Evolutionary conservation across 2,888 invertebrate genomes (phyloP).

Genomic region (Caenorhabditis wallacei): DNA sequence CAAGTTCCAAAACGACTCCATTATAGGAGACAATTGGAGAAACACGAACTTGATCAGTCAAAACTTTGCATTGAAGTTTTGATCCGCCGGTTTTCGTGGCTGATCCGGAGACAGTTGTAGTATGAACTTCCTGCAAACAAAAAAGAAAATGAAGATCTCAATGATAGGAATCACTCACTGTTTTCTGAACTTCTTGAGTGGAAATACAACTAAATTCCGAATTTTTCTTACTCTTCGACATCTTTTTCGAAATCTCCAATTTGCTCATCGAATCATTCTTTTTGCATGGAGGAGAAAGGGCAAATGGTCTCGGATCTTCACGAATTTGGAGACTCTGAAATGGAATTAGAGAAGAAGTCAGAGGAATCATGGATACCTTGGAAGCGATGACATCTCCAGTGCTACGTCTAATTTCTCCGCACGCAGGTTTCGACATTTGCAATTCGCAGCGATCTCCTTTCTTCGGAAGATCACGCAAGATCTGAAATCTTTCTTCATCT

Average conservation of each 20-base stretch:
- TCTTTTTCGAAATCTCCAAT: not conserved
- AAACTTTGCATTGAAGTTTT: constrained; percentile 35
- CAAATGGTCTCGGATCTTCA: constrained; percentile 39
- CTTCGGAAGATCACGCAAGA: constrained; percentile 42
- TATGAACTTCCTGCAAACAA: constrained; percentile 26
- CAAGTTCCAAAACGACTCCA: constrained; percentile 61
- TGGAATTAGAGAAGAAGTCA: not conserved
- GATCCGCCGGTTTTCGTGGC: not conserved
- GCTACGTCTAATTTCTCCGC: constrained; percentile 21
- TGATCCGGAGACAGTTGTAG: not conserved
- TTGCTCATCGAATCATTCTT: not conserved
- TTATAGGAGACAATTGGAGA: constrained; percentile 44
- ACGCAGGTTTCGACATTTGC: constrained; percentile 33
- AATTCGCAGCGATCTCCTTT: constrained; percentile 43
- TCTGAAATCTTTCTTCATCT: constrained; percentile 28
- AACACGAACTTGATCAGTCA: constrained; percentile 50
- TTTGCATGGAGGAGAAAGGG: constrained; percentile 36
- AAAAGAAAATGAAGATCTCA: no score
- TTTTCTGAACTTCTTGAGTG: not conserved
- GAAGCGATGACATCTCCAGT: constrained; percentile 54
- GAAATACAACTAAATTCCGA: constrained; percentile 32
- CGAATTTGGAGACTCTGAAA: constrained; percentile 50
- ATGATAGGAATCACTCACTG: not conserved
- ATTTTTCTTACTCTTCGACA: not conserved
- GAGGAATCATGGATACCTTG: constrained; percentile 4